Conservation (phyloP, 2,113 vertebrate genomes). For the Pelmatolapia mariae region DNA sequence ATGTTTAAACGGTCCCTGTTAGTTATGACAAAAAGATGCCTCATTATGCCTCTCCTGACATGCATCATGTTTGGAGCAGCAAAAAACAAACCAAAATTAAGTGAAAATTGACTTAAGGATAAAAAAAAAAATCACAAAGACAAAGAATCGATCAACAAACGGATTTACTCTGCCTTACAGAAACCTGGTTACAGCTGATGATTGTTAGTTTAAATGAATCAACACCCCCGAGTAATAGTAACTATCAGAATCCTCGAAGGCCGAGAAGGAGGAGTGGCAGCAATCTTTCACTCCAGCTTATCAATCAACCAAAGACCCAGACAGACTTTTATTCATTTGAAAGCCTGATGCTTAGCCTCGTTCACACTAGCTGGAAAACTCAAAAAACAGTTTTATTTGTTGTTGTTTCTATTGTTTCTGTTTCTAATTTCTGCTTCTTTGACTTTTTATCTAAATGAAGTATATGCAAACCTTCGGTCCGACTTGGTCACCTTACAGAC, state of each 20-base stretch:
- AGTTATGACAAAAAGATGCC: not conserved
- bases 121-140: not conserved
- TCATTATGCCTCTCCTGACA: not conserved
- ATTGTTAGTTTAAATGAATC: not conserved
- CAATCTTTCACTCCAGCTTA: not conserved
- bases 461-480: not conserved
- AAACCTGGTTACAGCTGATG: not conserved
- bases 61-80: not conserved
- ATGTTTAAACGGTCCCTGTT: not conserved
- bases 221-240: not conserved
- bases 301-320: not conserved
- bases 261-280: not conserved
- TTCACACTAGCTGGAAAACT: not conserved
- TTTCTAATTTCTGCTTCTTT: not conserved
- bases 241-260: not conserved
- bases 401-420: not conserved
- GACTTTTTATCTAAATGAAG: not conserved
- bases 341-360: not conserved
- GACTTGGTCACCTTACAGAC: not conserved
- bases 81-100: rapidly evolving
- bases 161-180: not conserved
- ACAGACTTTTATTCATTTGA: not conserved
- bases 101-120: not conserved
- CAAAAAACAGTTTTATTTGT: not conserved
- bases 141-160: not conserved